Evolutionary conservation across 2,888 invertebrate genomes (phyloP).

Genomic region (Idaea straminata): DNA sequence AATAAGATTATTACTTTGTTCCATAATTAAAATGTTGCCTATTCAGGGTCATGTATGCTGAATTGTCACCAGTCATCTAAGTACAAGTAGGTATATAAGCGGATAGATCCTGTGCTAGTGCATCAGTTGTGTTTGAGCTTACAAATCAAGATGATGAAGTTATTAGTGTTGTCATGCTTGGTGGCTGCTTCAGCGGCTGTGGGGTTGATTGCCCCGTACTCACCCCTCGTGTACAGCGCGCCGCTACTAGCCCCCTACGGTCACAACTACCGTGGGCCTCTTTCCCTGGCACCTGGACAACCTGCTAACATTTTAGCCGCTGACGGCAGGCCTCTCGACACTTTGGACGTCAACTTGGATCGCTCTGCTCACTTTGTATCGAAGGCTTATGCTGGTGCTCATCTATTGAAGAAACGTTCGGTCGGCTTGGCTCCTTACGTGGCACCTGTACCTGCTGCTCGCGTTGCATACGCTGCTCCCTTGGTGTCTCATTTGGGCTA

Average conservation of each 20-base stretch:
- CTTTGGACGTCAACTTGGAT: constrained; percentile 67
- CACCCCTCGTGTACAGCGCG: constrained; percentile 23
- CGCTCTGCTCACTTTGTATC: constrained; percentile 60
- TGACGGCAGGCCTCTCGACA: constrained; percentile 69
- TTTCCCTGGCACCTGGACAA: constrained; percentile 55
- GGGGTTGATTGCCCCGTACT: constrained; percentile 22
- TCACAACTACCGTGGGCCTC: constrained; percentile 20
- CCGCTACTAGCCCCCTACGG: constrained; percentile 11
- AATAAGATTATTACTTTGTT: constrained; percentile 16
- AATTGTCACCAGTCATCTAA: background rate
- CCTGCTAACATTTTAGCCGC: constrained; percentile 64
- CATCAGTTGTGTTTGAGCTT: constrained; percentile 60
- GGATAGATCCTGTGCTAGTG: constrained; percentile 31
- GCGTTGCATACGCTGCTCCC: constrained; percentile 13
- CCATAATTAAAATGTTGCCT: constrained; percentile 15
- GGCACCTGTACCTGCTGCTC: constrained; percentile 18
- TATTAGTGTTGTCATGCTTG: constrained; percentile 83
- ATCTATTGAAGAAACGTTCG: constrained; percentile 58
- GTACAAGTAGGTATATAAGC: constrained; percentile 49
- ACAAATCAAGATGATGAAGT: constrained; percentile 69
- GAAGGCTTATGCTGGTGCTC: constrained; percentile 48
- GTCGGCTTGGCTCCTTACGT: constrained; percentile 31
- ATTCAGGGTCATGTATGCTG: constrained; percentile 16
- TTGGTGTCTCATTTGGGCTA: constrained; percentile 16
- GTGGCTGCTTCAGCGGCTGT: constrained; percentile 75